Percentiles rank a stretch among this genome's conserved stretches.
phyloP scores from a whole-genome alignment of 2,797 vertebrate genomes.

The Melanogrammus aeglefinus region DNA sequence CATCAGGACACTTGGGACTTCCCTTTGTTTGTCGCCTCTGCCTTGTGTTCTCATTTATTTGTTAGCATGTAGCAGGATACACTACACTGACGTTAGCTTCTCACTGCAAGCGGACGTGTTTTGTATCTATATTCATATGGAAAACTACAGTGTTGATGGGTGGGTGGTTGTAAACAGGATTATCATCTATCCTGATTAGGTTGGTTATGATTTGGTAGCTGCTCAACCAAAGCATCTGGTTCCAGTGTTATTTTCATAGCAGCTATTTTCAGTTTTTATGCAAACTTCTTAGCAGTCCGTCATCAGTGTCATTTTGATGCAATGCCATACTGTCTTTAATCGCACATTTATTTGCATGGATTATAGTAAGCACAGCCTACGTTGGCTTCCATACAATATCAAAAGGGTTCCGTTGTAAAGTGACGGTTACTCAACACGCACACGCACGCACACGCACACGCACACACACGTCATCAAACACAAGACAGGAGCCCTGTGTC shows the following conservation, averaged over 20 bases:
- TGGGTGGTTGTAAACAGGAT: neutral
- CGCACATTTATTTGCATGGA: too few species aligned
- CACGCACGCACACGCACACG: neutral
- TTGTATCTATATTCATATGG: neutral
- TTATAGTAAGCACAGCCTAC: too few species aligned
- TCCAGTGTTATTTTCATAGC: neutral
- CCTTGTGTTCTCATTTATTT: neutral
- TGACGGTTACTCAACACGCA: neutral
- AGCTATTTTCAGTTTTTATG: neutral
- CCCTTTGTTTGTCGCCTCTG: neutral
- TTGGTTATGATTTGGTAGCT: slow-evolving; percentile 19
- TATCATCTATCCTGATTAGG: slow-evolving; percentile 25
- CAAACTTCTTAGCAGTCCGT: too few species aligned
- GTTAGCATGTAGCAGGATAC: neutral
- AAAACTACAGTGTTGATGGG: neutral
- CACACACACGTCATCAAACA: neutral
- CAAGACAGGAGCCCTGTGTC: neutral
- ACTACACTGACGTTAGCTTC: neutral
- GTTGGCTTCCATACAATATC: neutral
- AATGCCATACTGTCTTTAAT: too few species aligned
- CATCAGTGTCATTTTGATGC: too few species aligned
- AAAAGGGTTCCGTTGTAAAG: neutral
- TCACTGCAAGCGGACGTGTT: neutral
- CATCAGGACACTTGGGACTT: neutral
- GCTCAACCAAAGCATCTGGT: neutral